These are phyloP conservation scores for Hypomesus transpacificus DNA, from an alignment of 2,113 vertebrate species.

Conservation along the genomic window DNA sequence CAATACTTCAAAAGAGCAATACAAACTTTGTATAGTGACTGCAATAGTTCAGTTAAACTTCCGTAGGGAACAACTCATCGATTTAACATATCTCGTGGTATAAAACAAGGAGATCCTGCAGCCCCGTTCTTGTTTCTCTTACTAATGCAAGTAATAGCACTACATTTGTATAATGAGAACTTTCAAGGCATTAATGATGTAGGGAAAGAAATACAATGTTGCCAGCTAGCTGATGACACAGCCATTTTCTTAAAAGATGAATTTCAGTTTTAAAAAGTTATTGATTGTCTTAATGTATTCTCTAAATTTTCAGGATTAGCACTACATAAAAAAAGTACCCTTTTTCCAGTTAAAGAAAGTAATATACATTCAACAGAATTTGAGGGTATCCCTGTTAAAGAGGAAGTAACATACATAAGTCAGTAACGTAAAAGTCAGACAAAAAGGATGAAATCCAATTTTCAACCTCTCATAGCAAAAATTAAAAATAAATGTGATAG, in stretches of 20 bases:
- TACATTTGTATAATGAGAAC: not conserved
- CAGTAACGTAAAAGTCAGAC: too few relatives aligned
- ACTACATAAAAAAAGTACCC: too few relatives aligned
- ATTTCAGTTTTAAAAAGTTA: too few relatives aligned
- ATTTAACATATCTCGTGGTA: not conserved
- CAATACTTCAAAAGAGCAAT: not conserved
- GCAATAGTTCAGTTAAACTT: not conserved
- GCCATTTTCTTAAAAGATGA: not conserved
- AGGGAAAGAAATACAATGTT: not conserved
- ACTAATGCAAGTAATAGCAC: not conserved
- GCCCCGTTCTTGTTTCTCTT: not conserved
- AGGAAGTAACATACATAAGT: too few relatives aligned
- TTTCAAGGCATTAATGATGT: not conserved
- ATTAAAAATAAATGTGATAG: too few relatives aligned
- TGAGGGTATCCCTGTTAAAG: too few relatives aligned
- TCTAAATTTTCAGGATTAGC: too few relatives aligned
- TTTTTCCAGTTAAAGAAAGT: too few relatives aligned
- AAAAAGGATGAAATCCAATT: too few relatives aligned
- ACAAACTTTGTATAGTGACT: not conserved
- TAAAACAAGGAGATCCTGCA: not conserved
- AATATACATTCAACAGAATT: too few relatives aligned
- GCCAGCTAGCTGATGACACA: not conserved
- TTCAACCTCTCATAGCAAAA: too few relatives aligned
- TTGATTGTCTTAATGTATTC: not conserved
- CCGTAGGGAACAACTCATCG: not conserved